These are phyloP conservation scores for Neoniphon sammara DNA, from an alignment of 2,797 vertebrate species.

Conservation along the genomic window DNA sequence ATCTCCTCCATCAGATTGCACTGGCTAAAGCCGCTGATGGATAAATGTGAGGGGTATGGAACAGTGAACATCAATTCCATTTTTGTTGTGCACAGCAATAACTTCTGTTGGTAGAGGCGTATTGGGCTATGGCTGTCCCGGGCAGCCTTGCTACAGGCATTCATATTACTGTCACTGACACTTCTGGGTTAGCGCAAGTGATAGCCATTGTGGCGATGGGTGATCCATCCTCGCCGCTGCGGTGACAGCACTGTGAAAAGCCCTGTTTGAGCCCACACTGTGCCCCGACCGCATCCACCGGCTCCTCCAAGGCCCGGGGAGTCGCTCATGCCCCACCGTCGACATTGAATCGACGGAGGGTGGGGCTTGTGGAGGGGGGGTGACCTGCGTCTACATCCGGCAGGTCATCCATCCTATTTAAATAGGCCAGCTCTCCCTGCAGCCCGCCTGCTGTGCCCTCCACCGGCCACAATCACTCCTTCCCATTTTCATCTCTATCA, in stretches of 20 bases:
- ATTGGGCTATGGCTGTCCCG: slow-evolving; percentile 47
- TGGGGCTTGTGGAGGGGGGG: slow-evolving; percentile 1
- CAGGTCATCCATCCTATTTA: slow-evolving; percentile 83
- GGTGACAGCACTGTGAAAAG: slow-evolving; percentile 48
- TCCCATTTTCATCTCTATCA: slow-evolving; percentile 52
- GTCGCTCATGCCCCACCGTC: slow-evolving; percentile 14
- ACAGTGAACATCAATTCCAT: slow-evolving; percentile 71
- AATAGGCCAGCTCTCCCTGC: slow-evolving; percentile 75
- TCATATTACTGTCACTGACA: slow-evolving; percentile 72
- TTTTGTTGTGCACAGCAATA: slow-evolving; percentile 71
- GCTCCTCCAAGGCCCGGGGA: slow-evolving; percentile 26
- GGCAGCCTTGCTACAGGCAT: slow-evolving; percentile 57
- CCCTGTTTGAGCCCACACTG: slow-evolving; percentile 17
- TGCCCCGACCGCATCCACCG: neutral
- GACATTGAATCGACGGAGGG: slow-evolving; percentile 5
- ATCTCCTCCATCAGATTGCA: slow-evolving; percentile 61
- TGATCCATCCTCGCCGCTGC: slow-evolving; percentile 65
- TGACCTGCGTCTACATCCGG: slow-evolving; percentile 57
- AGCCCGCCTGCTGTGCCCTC: slow-evolving; percentile 69
- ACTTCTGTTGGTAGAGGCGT: slow-evolving; percentile 59
- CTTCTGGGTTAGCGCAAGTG: slow-evolving; percentile 80
- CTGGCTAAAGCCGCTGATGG: slow-evolving; percentile 58
- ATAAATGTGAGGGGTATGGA: slow-evolving; percentile 67
- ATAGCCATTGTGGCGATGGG: slow-evolving; percentile 64
- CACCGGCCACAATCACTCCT: slow-evolving; percentile 67